Conservation (phyloP, 2,113 vertebrate species). For the Dryoscopus gambensis region DNA sequence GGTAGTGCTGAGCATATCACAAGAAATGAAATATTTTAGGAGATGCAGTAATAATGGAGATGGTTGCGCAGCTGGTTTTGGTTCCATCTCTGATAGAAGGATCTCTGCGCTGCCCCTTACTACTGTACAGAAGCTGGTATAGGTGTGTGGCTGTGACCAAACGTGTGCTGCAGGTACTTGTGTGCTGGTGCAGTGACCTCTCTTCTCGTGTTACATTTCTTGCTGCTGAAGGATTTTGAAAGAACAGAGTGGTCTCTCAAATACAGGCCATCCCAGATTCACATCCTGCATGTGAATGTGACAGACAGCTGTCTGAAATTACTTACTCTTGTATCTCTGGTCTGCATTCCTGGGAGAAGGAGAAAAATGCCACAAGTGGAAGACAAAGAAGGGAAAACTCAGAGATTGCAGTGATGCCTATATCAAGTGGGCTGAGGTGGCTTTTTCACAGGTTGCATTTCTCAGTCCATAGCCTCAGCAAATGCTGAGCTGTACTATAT, state of each 20-base stretch:
- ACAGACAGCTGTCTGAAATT: background rate
- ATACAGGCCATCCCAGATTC: background rate
- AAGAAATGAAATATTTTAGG: background rate
- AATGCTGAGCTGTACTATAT: background rate
- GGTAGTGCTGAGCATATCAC: background rate
- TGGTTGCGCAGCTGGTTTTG: background rate
- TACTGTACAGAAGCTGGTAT: background rate
- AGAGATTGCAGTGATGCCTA: background rate
- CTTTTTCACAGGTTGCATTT: background rate
- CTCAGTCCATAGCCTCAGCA: background rate
- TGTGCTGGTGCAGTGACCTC: background rate
- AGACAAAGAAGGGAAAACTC: background rate
- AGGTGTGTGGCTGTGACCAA: background rate
- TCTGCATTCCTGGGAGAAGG: background rate
- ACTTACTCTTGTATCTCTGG: background rate
- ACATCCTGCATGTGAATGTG: background rate
- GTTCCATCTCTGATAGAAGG: background rate
- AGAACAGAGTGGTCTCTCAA: background rate
- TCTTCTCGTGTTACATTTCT: background rate
- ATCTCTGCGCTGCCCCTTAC: background rate
- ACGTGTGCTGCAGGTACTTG: accelerated
- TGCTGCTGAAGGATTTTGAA: background rate
- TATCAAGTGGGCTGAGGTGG: background rate
- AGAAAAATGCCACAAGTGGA: background rate
- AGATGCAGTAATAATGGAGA: background rate